Base-by-base conservation (phyloP, 2,797 vertebrate genomes). In the Crypturellus tataupa region DNA sequence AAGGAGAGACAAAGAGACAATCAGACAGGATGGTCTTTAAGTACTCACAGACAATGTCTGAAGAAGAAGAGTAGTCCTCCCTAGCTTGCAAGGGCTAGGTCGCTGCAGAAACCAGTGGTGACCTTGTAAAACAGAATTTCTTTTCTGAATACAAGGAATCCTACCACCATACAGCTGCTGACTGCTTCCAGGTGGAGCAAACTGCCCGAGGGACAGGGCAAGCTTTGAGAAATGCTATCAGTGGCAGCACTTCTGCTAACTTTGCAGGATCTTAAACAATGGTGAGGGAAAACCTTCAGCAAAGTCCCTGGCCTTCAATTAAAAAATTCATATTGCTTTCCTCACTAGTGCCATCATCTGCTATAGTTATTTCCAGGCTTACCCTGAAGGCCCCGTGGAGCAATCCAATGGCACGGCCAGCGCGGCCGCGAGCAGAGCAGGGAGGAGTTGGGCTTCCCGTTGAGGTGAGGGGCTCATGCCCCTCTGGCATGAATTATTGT, bases 341-440 rank as follows among this genome's bases (percentile, higher is more conserved):
- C 73, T 94, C 91, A 81, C 94, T 93, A 94, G 93, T 85, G 56
- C 77, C 80, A 75, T 94, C 60, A 86, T 62, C 71, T 85, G 80
- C 27, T 81, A 24, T 53, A 83, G 71, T 51, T 77, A 40, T 95
- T 94, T 95, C 40, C 49, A 75, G 49, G 60, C 64, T 79, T 68
- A 67, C 62, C 56, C 88, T 1, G 1, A 87, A 81, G 59, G 88
- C 70, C 64, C 31, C 1, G 4, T 13, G 73, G 67, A 89, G 40
- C 62, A 87, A 65, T 86, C 87, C 87, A 23, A 25, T 85, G 65
- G 80, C 79, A 79, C 90, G 85, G 72, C 85, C 93, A 85, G 77
- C 1, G 2, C 55, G 58, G 56, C 0, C 0, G 56, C 33, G 86
- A 56, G 4, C 0, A 2, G 51, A 81, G 72, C 0, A 0, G 68